phyloP scores from a whole-genome alignment of 2,888 invertebrate genomes.

The Oxystoma pomonae region DNA sequence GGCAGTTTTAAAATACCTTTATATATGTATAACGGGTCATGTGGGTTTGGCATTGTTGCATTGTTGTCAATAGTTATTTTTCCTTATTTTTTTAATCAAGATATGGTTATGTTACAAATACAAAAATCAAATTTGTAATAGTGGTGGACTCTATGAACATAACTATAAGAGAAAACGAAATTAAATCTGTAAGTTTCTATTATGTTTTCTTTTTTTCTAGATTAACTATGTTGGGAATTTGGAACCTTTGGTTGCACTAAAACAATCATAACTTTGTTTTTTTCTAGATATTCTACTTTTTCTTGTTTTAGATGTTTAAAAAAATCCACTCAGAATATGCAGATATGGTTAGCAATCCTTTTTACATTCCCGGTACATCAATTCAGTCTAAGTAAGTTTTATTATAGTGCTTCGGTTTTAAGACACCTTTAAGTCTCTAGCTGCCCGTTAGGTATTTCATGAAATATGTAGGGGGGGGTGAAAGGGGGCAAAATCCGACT shows the following conservation, averaged over 20 bases:
- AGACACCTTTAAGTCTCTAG: too few relatives aligned
- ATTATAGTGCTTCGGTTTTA: conserved; percentile 1
- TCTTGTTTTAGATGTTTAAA: conserved; percentile 56
- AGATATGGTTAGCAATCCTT: conserved; percentile 94
- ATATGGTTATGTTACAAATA: conserved; percentile 96
- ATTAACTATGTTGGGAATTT: too few relatives aligned
- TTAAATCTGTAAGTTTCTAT: conserved; percentile 67
- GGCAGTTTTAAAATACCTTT: too few relatives aligned
- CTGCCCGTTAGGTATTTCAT: conserved; percentile 32
- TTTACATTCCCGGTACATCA: conserved; percentile 89
- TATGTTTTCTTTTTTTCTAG: too few relatives aligned
- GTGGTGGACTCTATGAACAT: conserved; percentile 88
- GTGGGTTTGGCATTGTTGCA: too few relatives aligned
- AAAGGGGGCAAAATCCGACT: too few relatives aligned
- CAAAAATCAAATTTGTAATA: conserved; percentile 90
- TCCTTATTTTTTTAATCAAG: conserved; percentile 48
- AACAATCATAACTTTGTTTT: too few relatives aligned
- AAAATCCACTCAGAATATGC: conserved; percentile 89
- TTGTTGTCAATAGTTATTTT: conserved; percentile 13
- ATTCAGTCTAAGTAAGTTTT: conserved; percentile 77
- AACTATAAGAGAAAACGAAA: conserved; percentile 88
- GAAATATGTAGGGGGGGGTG: too few relatives aligned
- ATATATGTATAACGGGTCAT: too few relatives aligned
- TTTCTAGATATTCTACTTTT: too few relatives aligned
- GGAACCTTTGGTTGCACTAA: too few relatives aligned